These are phyloP conservation scores for Hydrocynus forskahlii DNA, from an alignment of 2,797 vertebrate genomes.

Conservation along the genomic window DNA sequence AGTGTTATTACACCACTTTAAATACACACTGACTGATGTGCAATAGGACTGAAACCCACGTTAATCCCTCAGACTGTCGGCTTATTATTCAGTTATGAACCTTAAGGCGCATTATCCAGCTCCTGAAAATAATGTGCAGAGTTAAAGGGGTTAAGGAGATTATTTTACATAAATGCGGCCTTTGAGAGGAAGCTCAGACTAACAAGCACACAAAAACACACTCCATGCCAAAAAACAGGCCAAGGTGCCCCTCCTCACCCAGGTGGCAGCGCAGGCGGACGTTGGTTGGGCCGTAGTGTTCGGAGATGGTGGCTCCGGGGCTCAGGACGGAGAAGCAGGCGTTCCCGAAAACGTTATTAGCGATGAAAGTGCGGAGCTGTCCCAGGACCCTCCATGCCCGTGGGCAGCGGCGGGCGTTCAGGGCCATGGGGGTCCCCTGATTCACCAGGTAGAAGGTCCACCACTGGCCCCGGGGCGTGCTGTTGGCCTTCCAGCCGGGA, in stretches of 20 bases:
- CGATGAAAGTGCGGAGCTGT: constrained; percentile 95
- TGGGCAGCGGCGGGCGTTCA: constrained; percentile 93
- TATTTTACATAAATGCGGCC: too few species aligned
- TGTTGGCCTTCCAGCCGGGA: constrained; percentile 92
- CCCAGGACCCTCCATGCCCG: constrained; percentile 94
- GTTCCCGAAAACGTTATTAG: constrained; percentile 97
- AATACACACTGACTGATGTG: background rate
- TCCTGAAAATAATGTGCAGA: background rate
- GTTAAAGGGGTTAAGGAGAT: background rate
- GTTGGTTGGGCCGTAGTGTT: constrained; percentile 97
- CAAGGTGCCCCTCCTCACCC: constrained; percentile 77
- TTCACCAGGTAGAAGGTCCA: constrained; percentile 97
- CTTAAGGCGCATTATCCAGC: background rate
- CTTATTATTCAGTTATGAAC: background rate
- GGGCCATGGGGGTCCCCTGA: constrained; percentile 91
- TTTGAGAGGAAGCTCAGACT: background rate
- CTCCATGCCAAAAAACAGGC: background rate
- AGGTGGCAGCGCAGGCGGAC: constrained; percentile 96
- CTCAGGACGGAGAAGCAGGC: constrained; percentile 95
- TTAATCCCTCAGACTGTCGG: background rate
- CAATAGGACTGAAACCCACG: background rate
- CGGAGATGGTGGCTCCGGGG: constrained; percentile 89
- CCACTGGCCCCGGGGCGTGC: constrained; percentile 92
- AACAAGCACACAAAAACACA: background rate
- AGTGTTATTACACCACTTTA: background rate